Evolutionary conservation across 2,797 vertebrate genomes (phyloP).

Genomic region (Pseudochirops corinnae): DNA sequence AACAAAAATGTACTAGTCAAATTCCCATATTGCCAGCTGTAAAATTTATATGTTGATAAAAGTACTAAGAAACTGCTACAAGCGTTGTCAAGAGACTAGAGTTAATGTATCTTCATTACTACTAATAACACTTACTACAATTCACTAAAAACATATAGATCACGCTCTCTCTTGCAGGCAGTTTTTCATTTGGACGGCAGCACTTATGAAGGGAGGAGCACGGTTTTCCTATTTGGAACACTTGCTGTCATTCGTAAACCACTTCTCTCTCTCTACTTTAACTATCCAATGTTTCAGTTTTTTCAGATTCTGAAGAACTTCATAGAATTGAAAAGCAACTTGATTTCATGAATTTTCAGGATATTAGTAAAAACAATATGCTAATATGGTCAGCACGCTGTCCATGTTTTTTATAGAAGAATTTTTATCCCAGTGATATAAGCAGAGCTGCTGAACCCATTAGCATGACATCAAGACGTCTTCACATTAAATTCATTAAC

Average conservation of each 20-base stretch:
- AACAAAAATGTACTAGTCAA: conserved; percentile 78
- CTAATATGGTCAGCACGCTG: background rate
- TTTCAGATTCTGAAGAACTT: conserved; percentile 21
- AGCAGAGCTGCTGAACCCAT: conserved; percentile 10
- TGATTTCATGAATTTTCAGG: conserved; percentile 13
- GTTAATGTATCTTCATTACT: conserved; percentile 77
- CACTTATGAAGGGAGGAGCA: conserved; percentile 66
- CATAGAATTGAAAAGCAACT: conserved; percentile 50
- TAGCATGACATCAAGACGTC: conserved; percentile 1
- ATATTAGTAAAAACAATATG: conserved; percentile 3
- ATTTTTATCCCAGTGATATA: conserved; percentile 12
- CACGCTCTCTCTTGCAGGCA: conserved; percentile 50
- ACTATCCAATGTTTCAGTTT: conserved; percentile 34
- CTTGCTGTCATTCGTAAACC: conserved; percentile 57
- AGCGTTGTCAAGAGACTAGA: conserved; percentile 71
- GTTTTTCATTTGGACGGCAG: conserved; percentile 72
- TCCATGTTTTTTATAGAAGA: background rate
- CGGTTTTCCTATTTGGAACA: conserved; percentile 51
- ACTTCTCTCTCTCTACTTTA: conserved; percentile 14
- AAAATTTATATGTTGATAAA: conserved; percentile 78
- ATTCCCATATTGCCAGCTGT: conserved; percentile 78
- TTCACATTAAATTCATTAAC: conserved; percentile 14
- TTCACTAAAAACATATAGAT: conserved; percentile 71
- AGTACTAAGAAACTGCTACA: conserved; percentile 71
- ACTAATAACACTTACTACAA: conserved; percentile 66